A percentile compares a stretch with the other conserved stretches of the same genome.
These are phyloP conservation scores for Etheostoma spectabile DNA, from an alignment of 2,113 vertebrate species.

Conservation along the genomic window DNA sequence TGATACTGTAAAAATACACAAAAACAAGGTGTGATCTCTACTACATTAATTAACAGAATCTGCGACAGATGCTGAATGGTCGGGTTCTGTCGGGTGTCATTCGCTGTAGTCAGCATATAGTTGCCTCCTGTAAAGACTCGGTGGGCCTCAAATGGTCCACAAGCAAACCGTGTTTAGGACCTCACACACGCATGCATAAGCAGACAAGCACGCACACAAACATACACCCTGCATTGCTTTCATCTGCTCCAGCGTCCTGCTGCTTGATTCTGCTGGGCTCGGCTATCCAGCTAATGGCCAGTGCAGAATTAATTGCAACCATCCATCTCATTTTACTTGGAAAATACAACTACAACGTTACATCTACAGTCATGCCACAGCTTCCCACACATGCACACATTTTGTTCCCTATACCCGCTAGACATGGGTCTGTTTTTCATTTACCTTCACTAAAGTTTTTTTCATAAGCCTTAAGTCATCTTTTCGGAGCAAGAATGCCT, in stretches of 20 bases:
- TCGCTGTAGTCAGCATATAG: conserved; percentile 48
- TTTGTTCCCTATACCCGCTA: conserved; percentile 1
- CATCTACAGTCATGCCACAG: neutral
- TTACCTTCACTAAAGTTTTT: conserved; percentile 51
- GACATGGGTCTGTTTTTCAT: conserved; percentile 61
- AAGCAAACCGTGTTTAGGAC: conserved; percentile 40
- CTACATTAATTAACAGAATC: neutral
- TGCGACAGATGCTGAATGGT: conserved; percentile 23
- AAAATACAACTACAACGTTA: conserved; percentile 38
- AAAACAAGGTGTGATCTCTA: neutral
- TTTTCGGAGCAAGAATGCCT: conserved; percentile 1
- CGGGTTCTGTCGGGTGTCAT: conserved; percentile 21
- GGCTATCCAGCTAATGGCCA: conserved; percentile 62
- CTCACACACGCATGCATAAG: conserved; percentile 2
- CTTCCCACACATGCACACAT: conserved; percentile 17
- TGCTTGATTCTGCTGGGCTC: conserved; percentile 50
- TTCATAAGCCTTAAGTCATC: conserved; percentile 26
- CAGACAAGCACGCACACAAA: conserved; percentile 5
- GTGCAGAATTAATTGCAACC: conserved; percentile 70
- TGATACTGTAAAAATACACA: conserved; percentile 6
- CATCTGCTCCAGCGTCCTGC: conserved; percentile 24
- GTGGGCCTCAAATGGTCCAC: conserved; percentile 31
- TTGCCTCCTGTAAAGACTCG: conserved; percentile 45
- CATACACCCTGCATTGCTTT: conserved; percentile 10
- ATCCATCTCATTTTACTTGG: conserved; percentile 71